Conservation (phyloP, 2,113 vertebrate species). For the Arothron firmamentum region DNA sequence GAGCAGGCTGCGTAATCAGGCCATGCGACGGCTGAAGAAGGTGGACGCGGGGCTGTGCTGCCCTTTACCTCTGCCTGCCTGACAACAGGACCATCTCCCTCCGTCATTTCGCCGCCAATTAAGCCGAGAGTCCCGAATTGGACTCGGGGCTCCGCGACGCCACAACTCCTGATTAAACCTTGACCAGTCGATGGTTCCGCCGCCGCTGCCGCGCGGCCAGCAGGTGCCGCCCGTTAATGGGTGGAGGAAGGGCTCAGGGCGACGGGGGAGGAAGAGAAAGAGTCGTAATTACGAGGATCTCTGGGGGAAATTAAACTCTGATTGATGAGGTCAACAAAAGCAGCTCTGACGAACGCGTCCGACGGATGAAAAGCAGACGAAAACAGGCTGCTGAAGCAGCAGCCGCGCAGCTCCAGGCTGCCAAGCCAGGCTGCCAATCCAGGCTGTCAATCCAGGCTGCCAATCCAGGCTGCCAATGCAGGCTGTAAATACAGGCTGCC, state of each 20-base stretch:
- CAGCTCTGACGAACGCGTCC: slow-evolving; percentile 59
- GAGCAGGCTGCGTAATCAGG: slow-evolving; percentile 45
- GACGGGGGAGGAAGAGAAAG: slow-evolving; percentile 33
- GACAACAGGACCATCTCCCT: slow-evolving; percentile 29
- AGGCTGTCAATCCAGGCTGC: not conserved
- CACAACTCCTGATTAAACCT: slow-evolving; percentile 60
- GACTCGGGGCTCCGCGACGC: slow-evolving; percentile 42
- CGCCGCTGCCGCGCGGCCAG: slow-evolving; percentile 1
- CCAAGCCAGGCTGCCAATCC: slow-evolving; percentile 31
- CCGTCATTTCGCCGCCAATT: slow-evolving; percentile 58
- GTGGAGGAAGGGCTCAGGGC: slow-evolving; percentile 3
- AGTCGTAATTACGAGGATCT: slow-evolving; percentile 68
- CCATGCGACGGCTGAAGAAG: slow-evolving; percentile 41
- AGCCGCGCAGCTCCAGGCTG: slow-evolving; percentile 30
- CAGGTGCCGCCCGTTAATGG: slow-evolving; percentile 29
- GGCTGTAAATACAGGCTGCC: not conserved
- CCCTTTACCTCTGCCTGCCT: slow-evolving; percentile 47
- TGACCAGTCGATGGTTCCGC: slow-evolving; percentile 39
- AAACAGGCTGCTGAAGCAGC: slow-evolving; percentile 57
- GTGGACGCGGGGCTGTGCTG: slow-evolving; percentile 29
- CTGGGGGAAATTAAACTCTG: slow-evolving; percentile 67
- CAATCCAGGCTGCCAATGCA: slow-evolving; percentile 47
- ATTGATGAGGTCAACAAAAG: slow-evolving; percentile 71
- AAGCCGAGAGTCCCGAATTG: slow-evolving; percentile 38
- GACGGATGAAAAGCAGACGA: slow-evolving; percentile 62